Base-by-base conservation (phyloP, 2,797 vertebrate species). In the Vireo griseus region DNA sequence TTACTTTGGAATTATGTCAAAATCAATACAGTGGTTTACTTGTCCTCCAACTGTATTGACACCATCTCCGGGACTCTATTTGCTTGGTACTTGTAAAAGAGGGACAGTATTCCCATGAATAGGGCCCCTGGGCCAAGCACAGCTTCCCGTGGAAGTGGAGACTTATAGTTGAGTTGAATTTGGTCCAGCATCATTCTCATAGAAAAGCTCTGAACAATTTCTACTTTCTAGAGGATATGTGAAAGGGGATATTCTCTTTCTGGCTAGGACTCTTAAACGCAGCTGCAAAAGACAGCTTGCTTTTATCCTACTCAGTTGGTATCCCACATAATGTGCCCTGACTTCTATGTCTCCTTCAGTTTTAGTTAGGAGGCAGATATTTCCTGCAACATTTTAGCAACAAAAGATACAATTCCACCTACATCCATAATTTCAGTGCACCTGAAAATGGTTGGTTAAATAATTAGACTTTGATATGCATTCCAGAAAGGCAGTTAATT, bases 1-100 rank as follows among this genome's bases (percentile, higher is more conserved):
- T 54, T 81, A 87, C 84, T 95, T 94, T 97, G 92, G 96, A 96
- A 88, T 87, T 55, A 83, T 88, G 67, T 96, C 95, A 97, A 93
- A 96, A 97, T 96, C 97, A 96, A 97, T 97, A 97, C 88, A 97
- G 95, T 92, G 80, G 78, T 78, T 96, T 95, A 85, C 81, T 97
- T 97, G 96, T 97, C 81, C 81, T 94, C 81, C 24, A 90, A 84
- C 81, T 95, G 69, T 75, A 95, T 75, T 92, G 92, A 94, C 76
- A 89, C 39, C 37, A 79, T 84, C 91, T 92, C 89, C 11, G 31
- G 78, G 92, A 95, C 80, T 94, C 83, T 84, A 87, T 94, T 97
- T 94, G 91, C 88, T 94, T 6, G 57, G 52, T 72, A 67, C 42
- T 93, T 89, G 68, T 86, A 92, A 91, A 95, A 92, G 88, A 88